phyloP scores from a whole-genome alignment of 2,888 invertebrate genomes.

The Hemistola chrysoprasaria region DNA sequence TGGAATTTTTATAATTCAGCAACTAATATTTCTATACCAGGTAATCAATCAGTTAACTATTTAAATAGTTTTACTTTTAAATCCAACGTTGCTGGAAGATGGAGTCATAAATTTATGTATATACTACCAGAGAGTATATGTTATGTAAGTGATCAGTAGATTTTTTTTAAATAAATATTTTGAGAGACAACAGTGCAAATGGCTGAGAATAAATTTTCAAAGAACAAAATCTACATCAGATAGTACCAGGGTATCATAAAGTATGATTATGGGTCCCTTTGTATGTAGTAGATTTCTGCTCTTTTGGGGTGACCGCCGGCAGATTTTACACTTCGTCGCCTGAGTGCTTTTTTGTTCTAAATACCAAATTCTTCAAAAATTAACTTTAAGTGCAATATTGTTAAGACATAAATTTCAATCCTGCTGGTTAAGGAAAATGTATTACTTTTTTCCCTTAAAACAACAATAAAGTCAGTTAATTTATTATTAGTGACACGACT shows the following conservation, averaged over 20 bases:
- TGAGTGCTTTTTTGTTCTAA: slow-evolving; percentile 7
- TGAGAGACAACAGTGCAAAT: too few species aligned
- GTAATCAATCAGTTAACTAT: slow-evolving; percentile 31
- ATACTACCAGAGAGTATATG: too few species aligned
- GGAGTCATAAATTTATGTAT: too few species aligned
- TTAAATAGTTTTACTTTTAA: background rate
- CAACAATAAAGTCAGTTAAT: background rate
- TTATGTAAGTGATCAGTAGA: too few species aligned
- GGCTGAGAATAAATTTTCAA: too few species aligned
- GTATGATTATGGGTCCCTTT: too few species aligned
- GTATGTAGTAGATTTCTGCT: too few species aligned
- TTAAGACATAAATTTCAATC: slow-evolving; percentile 14
- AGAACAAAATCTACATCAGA: too few species aligned
- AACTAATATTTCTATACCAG: slow-evolving; percentile 48
- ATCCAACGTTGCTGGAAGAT: too few species aligned
- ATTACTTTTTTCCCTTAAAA: slow-evolving; percentile 2
- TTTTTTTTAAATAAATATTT: too few species aligned
- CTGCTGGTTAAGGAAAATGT: slow-evolving; percentile 7
- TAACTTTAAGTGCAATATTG: slow-evolving; percentile 12
- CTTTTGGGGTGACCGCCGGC: too few species aligned
- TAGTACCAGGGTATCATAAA: too few species aligned
- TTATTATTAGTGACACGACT: slow-evolving; percentile 6
- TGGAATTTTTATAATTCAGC: slow-evolving; percentile 46
- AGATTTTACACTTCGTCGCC: background rate
- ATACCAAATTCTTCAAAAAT: background rate